A percentile compares a stretch with the other conserved stretches of the same genome.
Evolutionary conservation across 2,888 invertebrate species (phyloP).

Genomic region (Ochropleura plecta): DNA sequence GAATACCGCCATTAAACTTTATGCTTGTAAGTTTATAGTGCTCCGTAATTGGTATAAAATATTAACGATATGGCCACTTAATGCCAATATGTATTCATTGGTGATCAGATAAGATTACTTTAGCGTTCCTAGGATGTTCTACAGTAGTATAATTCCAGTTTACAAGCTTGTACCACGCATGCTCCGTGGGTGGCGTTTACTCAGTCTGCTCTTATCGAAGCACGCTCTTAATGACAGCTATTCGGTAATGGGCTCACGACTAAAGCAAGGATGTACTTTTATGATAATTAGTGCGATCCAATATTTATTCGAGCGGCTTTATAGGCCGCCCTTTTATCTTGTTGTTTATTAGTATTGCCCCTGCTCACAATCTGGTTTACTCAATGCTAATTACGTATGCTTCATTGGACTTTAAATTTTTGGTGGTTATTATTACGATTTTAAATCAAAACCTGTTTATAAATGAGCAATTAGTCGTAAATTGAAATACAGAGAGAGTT

Average conservation of each 20-base stretch:
- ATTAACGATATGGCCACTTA: constrained; percentile 78
- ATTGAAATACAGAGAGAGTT: constrained; percentile 27
- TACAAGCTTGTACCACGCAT: constrained; percentile 73
- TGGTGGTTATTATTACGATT: constrained; percentile 62
- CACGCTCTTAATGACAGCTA: constrained; percentile 85
- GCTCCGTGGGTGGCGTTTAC: constrained; percentile 84
- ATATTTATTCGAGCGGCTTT: constrained; percentile 85
- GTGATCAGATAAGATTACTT: constrained; percentile 77
- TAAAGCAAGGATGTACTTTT: constrained; percentile 84
- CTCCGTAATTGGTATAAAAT: constrained; percentile 67
- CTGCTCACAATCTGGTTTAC: constrained; percentile 78
- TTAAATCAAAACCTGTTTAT: constrained; percentile 53
- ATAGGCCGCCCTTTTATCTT: constrained; percentile 84
- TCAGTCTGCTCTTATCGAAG: constrained; percentile 77
- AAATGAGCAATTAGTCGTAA: constrained; percentile 40
- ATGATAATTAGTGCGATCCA: constrained; percentile 88
- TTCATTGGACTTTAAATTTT: constrained; percentile 73
- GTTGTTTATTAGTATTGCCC: constrained; percentile 84
- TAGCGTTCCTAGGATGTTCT: constrained; percentile 76
- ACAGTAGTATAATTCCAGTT: constrained; percentile 80
- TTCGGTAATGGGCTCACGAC: constrained; percentile 85
- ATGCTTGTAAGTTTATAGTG: constrained; percentile 55
- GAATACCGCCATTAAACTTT: constrained; percentile 52
- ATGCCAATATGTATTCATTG: constrained; percentile 79
- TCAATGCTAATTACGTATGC: constrained; percentile 79